Conservation (phyloP, 2,888 invertebrate species). For the Hyposoter dolosus region DNA sequence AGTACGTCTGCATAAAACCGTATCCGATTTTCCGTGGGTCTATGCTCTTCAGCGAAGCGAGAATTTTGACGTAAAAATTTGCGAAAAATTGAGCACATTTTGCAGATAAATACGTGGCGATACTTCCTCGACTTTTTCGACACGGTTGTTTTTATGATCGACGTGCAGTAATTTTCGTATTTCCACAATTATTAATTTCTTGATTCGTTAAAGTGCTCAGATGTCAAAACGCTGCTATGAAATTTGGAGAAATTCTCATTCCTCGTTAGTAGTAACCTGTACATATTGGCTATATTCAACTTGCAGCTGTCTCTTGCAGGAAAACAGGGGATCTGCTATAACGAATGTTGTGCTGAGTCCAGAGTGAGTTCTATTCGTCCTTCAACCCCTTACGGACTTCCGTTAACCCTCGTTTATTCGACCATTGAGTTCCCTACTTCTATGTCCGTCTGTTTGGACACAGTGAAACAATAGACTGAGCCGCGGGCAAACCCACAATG, state of each 20-base stretch:
- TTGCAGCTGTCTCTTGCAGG: conserved; percentile 51
- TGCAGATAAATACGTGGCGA: no score
- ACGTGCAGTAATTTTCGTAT: conserved; percentile 11
- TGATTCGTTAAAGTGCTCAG: conserved; percentile 11
- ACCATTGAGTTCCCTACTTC: conserved; percentile 27
- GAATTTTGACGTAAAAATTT: no score
- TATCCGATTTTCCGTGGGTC: no score
- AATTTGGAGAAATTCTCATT: not conserved
- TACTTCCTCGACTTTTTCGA: no score
- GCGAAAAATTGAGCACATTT: no score
- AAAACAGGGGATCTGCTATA: conserved; percentile 38
- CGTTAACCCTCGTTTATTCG: conserved; percentile 47
- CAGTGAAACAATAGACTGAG: conserved; percentile 49
- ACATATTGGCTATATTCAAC: conserved; percentile 34
- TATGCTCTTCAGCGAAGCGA: no score
- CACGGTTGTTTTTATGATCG: not conserved
- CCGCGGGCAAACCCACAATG: conserved; percentile 58
- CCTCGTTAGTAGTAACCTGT: not conserved
- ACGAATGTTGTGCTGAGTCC: conserved; percentile 28
- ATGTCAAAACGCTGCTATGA: conserved; percentile 35
- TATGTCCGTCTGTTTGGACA: conserved; percentile 53
- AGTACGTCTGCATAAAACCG: no score
- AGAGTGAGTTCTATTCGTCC: conserved; percentile 20
- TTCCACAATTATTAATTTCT: not conserved
- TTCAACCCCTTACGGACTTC: conserved; percentile 40